These are phyloP conservation scores for Saccostrea echinata DNA, from an alignment of 1,140 invertebrate species.

Conservation along the genomic window DNA sequence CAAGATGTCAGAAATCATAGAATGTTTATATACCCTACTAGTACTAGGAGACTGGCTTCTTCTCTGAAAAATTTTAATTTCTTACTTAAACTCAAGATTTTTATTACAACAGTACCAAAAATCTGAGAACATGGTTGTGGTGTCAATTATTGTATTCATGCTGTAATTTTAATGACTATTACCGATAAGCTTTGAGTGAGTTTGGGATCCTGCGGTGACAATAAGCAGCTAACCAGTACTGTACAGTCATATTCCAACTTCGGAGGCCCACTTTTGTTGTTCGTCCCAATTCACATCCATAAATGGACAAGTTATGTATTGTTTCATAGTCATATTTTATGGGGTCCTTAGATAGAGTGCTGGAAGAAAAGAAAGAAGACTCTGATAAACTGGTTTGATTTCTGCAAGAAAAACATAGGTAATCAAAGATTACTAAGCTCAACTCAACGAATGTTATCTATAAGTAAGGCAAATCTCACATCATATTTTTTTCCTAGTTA, in stretches of 20 bases:
- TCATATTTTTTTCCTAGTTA: too few relatives aligned
- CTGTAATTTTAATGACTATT: neutral
- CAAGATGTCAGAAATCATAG: too few relatives aligned
- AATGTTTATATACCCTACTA: too few relatives aligned
- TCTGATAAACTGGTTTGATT: neutral
- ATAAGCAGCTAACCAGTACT: conserved; percentile 95
- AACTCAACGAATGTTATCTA: too few relatives aligned
- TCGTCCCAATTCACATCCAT: conserved; percentile 87
- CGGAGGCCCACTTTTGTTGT: conserved; percentile 92
- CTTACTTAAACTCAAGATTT: too few relatives aligned
- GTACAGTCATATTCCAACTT: conserved; percentile 96
- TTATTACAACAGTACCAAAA: too few relatives aligned
- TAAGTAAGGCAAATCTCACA: too few relatives aligned
- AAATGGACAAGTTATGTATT: conserved; percentile 88
- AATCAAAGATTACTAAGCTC: too few relatives aligned
- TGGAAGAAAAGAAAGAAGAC: conserved; percentile 24
- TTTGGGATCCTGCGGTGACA: conserved; percentile 91
- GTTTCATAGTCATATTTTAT: conserved; percentile 90
- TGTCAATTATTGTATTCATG: neutral
- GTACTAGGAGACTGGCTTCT: too few relatives aligned
- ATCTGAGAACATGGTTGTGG: too few relatives aligned
- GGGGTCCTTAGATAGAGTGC: conserved; percentile 47
- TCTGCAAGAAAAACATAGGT: too few relatives aligned
- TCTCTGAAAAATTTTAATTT: too few relatives aligned
- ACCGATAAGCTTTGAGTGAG: conserved; percentile 76